Evolutionary conservation across 2,113 vertebrate genomes (phyloP), one percentile per base, ranked within the genome.

Genomic region (Festucalex cinctus): DNA sequence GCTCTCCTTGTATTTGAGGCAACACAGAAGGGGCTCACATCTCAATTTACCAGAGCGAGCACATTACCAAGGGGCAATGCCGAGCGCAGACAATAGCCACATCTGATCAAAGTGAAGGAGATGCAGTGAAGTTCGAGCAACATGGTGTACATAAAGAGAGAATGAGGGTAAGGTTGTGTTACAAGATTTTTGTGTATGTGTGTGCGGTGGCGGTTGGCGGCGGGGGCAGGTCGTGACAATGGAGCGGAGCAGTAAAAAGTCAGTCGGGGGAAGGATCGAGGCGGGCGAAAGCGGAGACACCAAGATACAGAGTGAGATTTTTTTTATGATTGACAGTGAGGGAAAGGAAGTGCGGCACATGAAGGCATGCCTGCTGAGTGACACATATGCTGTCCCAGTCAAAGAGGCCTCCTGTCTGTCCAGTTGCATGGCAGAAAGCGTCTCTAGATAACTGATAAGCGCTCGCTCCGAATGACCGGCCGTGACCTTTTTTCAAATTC

Each of bases 81-180:
- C 69, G 76, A 83, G 78, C 46, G 54, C 66, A 90, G 88, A 94
- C 90, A 94, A 94, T 94, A 83, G 76, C 80, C 66, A 78, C 77
- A 68, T 76, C 44, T 87, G 93, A 96, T 96, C 93, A 96, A 96
- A 94, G 93, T 53, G 76, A 71, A 86, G 80, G 80, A 86, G 71
- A 71, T 77, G 89, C 85, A 80, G 63, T 72, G 74, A 81, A 88
- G 60, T 87, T 89, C 82, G 89, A 90, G 62, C 81, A 67, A 75
- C 73, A 56, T 85, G 71, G 68, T 82, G 79, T 63, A 70, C 81
- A 74, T 37, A 79, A 59, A 65, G 77, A 66, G 39, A 78, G 75
- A 79, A 69, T 61, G 68, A 59, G 28, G 56, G 37, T 32, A 41
- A 81, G 83, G 73, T 85, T 63, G 70, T 54, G 73, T 86, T 84